phyloP scores from a whole-genome alignment of 2,888 invertebrate genomes.

The Mesorhabditis belari region DNA sequence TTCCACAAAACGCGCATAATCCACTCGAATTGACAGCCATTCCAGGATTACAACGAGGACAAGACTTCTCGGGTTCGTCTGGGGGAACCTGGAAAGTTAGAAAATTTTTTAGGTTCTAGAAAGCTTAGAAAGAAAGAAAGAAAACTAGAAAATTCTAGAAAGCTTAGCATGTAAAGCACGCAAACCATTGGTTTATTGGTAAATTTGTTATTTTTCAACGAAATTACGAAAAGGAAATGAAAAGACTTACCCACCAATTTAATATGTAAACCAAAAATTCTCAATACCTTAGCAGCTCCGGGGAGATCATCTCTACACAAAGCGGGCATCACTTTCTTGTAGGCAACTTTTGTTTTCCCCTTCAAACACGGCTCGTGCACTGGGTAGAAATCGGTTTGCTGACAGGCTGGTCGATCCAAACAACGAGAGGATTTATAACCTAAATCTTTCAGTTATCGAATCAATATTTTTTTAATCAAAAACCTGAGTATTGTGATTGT shows the following conservation, averaged over 20 bases:
- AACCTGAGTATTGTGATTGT: constrained; percentile 45
- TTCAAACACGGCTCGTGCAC: constrained; percentile 57
- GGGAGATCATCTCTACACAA: constrained; percentile 58
- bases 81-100: constrained; percentile 14
- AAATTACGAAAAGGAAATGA: too few species aligned
- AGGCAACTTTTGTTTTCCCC: constrained; percentile 52
- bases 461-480: background rate
- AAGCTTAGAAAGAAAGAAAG: background rate
- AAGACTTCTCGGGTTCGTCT: constrained; percentile 45
- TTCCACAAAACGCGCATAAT: constrained; percentile 58
- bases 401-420: constrained; percentile 57
- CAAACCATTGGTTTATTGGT: too few species aligned
- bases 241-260: too few species aligned
- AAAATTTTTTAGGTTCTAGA: constrained; percentile 6
- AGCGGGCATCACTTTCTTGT: constrained; percentile 60
- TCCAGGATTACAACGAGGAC: constrained; percentile 62
- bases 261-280: too few species aligned
- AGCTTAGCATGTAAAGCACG: too few species aligned
- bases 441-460: constrained; percentile 17
- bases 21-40: constrained; percentile 55
- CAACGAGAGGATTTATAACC: constrained; percentile 58
- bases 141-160: too few species aligned
- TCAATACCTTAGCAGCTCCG: constrained; percentile 54
- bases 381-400: constrained; percentile 58
- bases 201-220: too few species aligned